Conservation (phyloP, 2,113 vertebrate genomes). For the Mellivora capensis region DNA sequence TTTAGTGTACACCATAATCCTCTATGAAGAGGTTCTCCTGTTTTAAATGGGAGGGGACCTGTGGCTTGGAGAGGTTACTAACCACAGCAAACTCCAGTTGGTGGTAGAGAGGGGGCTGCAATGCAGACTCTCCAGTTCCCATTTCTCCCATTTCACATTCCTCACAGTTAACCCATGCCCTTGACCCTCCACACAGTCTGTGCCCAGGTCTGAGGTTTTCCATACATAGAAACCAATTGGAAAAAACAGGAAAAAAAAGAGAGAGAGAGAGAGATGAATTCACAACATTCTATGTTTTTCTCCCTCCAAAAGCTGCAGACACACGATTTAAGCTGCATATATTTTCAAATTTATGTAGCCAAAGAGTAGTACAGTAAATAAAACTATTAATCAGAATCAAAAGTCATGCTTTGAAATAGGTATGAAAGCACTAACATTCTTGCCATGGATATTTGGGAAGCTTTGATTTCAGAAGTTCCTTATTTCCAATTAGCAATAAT, state of each 20-base stretch:
- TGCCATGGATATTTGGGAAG: background rate
- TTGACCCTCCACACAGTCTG: background rate
- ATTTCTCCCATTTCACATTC: background rate
- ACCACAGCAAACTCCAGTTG: background rate
- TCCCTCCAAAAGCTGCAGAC: background rate
- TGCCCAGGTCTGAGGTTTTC: background rate
- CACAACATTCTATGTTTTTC: background rate
- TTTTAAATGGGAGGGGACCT: background rate
- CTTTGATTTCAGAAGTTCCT: background rate
- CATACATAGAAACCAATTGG: background rate
- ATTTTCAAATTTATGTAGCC: background rate
- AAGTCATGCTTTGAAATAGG: background rate
- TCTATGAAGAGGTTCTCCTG: background rate
- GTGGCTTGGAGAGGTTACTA: background rate
- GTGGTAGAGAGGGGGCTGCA: background rate
- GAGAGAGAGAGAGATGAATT: background rate
- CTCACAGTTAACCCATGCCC: background rate
- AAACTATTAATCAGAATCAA: background rate
- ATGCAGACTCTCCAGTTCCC: fast-evolving
- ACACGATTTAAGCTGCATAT: background rate
- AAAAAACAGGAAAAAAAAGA: background rate
- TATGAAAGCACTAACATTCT: background rate
- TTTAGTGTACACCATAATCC: background rate
- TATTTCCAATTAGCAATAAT: too few species aligned
- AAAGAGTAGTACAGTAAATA: background rate